Evolutionary conservation across 2,797 vertebrate species (phyloP), one percentile per base, ranked within the genome.

Genomic region (Chaunax sp.): DNA sequence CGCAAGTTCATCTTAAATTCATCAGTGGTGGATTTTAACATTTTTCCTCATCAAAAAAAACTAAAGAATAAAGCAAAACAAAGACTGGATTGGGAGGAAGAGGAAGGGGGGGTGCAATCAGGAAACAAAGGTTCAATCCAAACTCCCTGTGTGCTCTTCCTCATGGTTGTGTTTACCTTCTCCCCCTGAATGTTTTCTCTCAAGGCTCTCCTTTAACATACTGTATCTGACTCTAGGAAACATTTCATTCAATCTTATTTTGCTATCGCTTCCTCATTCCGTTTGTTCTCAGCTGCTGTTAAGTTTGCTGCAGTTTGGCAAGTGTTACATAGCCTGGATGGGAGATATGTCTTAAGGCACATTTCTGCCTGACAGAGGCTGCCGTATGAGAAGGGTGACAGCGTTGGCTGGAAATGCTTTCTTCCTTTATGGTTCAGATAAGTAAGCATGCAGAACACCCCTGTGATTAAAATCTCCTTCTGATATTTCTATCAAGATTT

Each of bases 401-500:
- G 95, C 94, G 83, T 89, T 93, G 92, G 94, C 95, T 94, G 95
- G 94, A 95, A 95, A 93, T 83, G 91, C 94, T 92, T 92, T 96
- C 80, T 95, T 95, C 95, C 95, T 96, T 90, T 95, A 94, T 96
- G 95, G 93, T 91, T 92, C 90, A 89, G 94, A 95, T 95, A 95
- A 96, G 95, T 95, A 92, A 94, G 93, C 89, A 94, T 93, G 93
- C 94, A 94, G 95, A 94, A 93, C 95, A 95, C 95, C 93, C 93
- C 93, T 96, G 94, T 96, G 96, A 97, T 97, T 97, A 98, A 95
- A 95, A 96, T 95, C 95, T 95, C 94, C 91, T 93, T 97, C 92
- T 96, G 96, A 96, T 96, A 96, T 95, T 96, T 96, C 95, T 95
- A 96, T 96, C 95, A 96, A 95, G 93, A 95, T 95, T 95, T 95